A percentile compares a stretch with the other conserved stretches of the same genome.
These are phyloP conservation scores for Megamerina dolium DNA, from an alignment of 2,888 invertebrate species.

Conservation along the genomic window DNA sequence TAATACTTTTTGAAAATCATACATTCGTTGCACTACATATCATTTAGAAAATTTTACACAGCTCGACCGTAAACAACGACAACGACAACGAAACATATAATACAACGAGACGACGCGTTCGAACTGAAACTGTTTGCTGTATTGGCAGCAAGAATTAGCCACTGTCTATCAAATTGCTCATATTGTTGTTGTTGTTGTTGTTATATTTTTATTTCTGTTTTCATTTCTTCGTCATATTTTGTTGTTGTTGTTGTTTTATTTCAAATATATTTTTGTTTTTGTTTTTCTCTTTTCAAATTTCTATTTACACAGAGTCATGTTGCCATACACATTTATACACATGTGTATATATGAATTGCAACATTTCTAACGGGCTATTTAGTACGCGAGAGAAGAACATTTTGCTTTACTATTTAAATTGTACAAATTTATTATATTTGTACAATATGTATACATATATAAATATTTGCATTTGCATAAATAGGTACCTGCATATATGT, in stretches of 20 bases:
- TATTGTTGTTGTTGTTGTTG: conserved; percentile 2
- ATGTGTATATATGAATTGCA: no score
- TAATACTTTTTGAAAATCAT: not conserved
- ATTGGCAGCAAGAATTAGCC: conserved; percentile 16
- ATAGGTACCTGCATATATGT: not conserved
- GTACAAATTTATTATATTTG: not conserved
- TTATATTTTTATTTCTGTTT: not conserved
- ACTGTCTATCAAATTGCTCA: not conserved
- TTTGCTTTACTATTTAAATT: not conserved
- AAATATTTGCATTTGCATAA: not conserved
- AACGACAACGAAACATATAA: no score
- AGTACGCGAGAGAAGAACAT: not conserved
- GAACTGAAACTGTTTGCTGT: conserved; percentile 13
- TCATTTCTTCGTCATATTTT: not conserved
- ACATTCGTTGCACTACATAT: no score
- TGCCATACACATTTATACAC: no score
- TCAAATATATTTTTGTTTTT: no score
- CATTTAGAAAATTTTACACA: no score
- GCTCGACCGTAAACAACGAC: conserved; percentile 13
- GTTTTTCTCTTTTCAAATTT: no score
- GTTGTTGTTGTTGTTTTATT: conserved; percentile 1
- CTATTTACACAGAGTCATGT: no score
- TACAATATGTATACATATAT: not conserved
- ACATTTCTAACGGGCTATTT: no score
- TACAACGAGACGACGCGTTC: conserved; percentile 17